Conservation (phyloP, 1,140 invertebrate species). For the Formica exsecta region DNA sequence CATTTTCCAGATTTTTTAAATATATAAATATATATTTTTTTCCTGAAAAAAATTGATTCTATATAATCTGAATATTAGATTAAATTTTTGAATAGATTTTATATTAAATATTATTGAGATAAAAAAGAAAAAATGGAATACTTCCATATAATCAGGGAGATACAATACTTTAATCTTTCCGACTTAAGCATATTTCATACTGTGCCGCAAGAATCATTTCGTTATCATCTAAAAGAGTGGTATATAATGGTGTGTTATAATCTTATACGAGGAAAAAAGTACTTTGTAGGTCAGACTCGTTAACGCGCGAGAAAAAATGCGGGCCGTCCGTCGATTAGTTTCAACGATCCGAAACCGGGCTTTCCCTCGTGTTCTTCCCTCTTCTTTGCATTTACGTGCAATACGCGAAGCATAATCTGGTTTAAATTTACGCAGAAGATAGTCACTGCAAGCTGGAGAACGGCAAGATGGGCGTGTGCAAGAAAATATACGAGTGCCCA, state of each 20-base stretch:
- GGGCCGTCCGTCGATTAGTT: slow-evolving; percentile 26
- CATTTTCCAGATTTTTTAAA: not conserved
- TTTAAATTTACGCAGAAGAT: slow-evolving; percentile 73
- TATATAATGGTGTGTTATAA: not conserved
- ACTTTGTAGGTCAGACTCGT: not conserved
- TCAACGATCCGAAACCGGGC: not conserved
- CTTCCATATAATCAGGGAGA: not conserved
- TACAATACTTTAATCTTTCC: not conserved
- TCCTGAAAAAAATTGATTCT: not conserved
- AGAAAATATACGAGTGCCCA: slow-evolving; percentile 78
- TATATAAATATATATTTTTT: not conserved
- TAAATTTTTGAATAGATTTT: not conserved
- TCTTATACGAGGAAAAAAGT: not conserved
- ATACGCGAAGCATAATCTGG: not conserved
- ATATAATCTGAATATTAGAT: slow-evolving; percentile 6
- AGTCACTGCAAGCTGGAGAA: slow-evolving; percentile 75
- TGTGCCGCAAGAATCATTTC: not conserved
- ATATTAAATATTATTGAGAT: not conserved
- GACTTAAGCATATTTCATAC: too few species aligned
- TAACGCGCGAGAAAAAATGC: not conserved
- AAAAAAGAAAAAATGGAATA: not conserved
- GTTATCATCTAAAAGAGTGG: not conserved
- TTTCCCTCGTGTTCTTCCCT: slow-evolving; percentile 1
- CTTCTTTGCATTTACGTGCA: not conserved
- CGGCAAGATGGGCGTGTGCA: slow-evolving; percentile 76